Percentiles rank a stretch among this genome's conserved stretches.
Evolutionary conservation across 2,113 vertebrate species (phyloP).

Genomic region (Lutjanus erythropterus): DNA sequence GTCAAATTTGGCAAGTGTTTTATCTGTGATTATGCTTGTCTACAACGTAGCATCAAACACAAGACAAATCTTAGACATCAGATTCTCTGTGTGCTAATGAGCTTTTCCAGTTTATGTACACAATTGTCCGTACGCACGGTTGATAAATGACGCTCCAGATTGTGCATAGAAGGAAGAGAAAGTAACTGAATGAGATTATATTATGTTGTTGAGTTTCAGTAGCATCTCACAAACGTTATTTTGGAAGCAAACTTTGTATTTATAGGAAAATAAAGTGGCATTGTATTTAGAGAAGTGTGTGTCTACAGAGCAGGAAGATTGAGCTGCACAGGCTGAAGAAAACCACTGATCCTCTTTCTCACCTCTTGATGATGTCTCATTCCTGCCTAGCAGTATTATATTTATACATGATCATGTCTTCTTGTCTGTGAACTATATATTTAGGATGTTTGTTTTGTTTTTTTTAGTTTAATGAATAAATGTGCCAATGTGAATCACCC

Average conservation of each 20-base stretch:
- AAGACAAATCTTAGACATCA: too few relatives aligned
- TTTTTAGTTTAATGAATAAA: constrained; percentile 68
- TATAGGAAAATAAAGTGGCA: not conserved
- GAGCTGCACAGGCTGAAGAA: constrained; percentile 76
- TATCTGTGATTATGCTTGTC: not conserved
- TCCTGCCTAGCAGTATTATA: constrained; percentile 77
- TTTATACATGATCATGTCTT: constrained; percentile 67
- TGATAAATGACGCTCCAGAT: constrained; percentile 24
- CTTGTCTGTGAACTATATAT: constrained; percentile 69
- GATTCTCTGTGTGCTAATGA: too few relatives aligned
- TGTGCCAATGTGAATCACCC: constrained; percentile 79
- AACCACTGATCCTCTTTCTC: constrained; percentile 60
- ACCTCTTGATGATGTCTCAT: constrained; percentile 62
- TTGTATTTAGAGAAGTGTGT: constrained; percentile 46
- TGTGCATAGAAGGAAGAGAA: not conserved
- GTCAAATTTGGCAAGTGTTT: not conserved
- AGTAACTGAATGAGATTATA: not conserved
- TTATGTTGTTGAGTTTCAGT: constrained; percentile 1
- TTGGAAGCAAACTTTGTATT: not conserved
- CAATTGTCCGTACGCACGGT: not conserved
- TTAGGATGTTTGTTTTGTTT: constrained; percentile 65
- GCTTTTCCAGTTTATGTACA: not conserved
- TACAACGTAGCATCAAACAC: too few relatives aligned
- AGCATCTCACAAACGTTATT: not conserved
- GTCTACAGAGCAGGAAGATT: constrained; percentile 70